A percentile compares a stretch with the other conserved stretches of the same genome.
Evolutionary conservation across 2,888 invertebrate species (phyloP).

Genomic region (Campoplex capitator): DNA sequence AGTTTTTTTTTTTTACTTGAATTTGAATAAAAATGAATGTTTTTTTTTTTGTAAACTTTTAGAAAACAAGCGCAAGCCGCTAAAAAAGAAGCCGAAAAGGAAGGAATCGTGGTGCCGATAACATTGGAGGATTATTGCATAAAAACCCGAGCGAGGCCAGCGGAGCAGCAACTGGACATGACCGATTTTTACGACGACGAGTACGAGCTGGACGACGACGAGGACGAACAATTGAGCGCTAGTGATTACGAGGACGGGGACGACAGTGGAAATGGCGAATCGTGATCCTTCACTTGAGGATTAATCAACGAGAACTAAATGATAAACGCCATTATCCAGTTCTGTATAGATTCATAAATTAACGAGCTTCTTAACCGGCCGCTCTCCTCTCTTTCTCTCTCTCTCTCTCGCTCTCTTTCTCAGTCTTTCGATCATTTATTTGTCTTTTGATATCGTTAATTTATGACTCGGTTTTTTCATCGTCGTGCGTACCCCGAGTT

Average conservation of each 20-base stretch:
- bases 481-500: constrained; percentile 33
- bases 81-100: constrained; percentile 97
- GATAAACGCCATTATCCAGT: constrained; percentile 76
- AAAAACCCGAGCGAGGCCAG: constrained; percentile 95
- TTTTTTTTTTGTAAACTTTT: constrained; percentile 5
- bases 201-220: constrained; percentile 92
- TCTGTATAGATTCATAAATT: constrained; percentile 82
- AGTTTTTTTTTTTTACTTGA: too few species aligned
- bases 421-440: constrained; percentile 29
- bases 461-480: neutral
- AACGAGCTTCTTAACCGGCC: constrained; percentile 81
- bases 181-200: constrained; percentile 98
- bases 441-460: constrained; percentile 7
- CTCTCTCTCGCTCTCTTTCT: constrained; percentile 53
- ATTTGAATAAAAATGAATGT: neutral
- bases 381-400: constrained; percentile 69
- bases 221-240: constrained; percentile 88
- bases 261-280: constrained; percentile 96
- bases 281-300: constrained; percentile 87
- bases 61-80: constrained; percentile 99
- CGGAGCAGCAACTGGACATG: constrained; percentile 94
- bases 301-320: constrained; percentile 56
- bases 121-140: constrained; percentile 99
- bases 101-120: constrained; percentile 98
- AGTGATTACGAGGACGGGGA: constrained; percentile 92